Evolutionary conservation across 2,797 vertebrate species (phyloP).

Genomic region (Artibeus jamaicensis): DNA sequence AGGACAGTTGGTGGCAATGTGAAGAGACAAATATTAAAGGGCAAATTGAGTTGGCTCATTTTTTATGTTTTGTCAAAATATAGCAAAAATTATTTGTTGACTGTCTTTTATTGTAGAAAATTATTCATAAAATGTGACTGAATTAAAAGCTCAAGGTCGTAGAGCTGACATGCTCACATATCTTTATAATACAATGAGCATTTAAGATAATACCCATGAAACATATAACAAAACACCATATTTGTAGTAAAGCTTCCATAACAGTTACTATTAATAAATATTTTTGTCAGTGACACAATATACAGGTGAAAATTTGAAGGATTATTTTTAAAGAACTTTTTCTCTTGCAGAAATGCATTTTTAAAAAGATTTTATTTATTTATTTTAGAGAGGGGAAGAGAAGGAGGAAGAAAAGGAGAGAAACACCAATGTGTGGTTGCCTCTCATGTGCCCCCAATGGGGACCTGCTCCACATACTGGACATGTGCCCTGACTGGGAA

Average conservation of each 20-base stretch:
- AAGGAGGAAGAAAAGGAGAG: too few relatives aligned
- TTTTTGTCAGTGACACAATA: constrained; percentile 5
- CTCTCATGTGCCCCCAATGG: too few relatives aligned
- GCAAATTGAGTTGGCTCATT: not conserved
- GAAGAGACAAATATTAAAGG: not conserved
- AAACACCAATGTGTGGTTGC: too few relatives aligned
- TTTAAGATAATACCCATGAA: not conserved
- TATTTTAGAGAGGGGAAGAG: too few relatives aligned
- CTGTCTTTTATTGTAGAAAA: not conserved
- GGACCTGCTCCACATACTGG: too few relatives aligned
- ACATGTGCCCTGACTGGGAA: too few relatives aligned
- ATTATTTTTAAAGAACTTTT: constrained; percentile 8
- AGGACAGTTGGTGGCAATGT: not conserved
- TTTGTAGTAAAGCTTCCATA: not conserved
- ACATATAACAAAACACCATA: not conserved
- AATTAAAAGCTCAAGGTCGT: not conserved
- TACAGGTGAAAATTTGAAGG: not conserved
- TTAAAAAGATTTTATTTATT: too few relatives aligned
- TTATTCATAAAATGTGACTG: not conserved
- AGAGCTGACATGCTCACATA: not conserved
- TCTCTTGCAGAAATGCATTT: not conserved
- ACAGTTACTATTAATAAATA: not conserved
- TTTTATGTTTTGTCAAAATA: constrained; percentile 11
- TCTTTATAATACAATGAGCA: not conserved
- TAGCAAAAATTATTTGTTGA: not conserved